Percentiles rank a stretch among this genome's conserved stretches.
These are phyloP conservation scores for Coracopsis vasa DNA, from an alignment of 2,113 vertebrate species.

Conservation along the genomic window DNA sequence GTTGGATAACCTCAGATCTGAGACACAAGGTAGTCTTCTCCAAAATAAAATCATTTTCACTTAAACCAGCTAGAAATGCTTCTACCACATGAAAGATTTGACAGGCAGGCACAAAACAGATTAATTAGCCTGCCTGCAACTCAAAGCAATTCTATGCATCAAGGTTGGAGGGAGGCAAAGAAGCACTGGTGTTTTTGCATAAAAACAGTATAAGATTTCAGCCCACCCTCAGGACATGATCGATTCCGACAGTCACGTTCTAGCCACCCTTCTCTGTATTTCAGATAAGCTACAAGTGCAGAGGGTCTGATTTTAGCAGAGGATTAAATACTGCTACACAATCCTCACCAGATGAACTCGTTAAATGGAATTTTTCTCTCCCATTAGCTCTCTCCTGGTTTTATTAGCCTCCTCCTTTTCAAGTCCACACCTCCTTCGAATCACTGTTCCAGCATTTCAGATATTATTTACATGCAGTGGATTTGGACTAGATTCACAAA, in stretches of 20 bases:
- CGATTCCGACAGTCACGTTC: neutral
- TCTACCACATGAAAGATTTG: conserved; percentile 45
- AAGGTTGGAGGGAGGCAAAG: conserved; percentile 13
- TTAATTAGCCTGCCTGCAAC: conserved; percentile 35
- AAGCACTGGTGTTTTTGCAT: conserved; percentile 1
- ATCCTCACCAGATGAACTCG: neutral
- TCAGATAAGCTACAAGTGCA: neutral
- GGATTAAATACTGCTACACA: neutral
- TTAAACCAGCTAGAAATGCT: neutral
- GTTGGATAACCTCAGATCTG: neutral
- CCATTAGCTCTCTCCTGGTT: neutral
- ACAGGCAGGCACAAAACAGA: conserved; percentile 11
- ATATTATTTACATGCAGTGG: conserved; percentile 7
- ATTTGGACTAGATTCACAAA: conserved; percentile 33
- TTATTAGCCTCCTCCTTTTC: conserved; percentile 5
- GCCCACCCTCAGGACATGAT: neutral
- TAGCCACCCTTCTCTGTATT: neutral
- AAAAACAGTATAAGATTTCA: conserved; percentile 30
- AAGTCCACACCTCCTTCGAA: neutral
- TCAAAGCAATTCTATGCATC: neutral
- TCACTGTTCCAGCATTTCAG: conserved; percentile 14
- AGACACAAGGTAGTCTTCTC: neutral
- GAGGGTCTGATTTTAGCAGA: neutral
- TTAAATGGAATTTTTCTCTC: neutral
- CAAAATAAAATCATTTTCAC: neutral